Evolutionary conservation across 2,888 invertebrate species (phyloP), one percentile per base, ranked within the genome.

Genomic region (Auanema sp.): DNA sequence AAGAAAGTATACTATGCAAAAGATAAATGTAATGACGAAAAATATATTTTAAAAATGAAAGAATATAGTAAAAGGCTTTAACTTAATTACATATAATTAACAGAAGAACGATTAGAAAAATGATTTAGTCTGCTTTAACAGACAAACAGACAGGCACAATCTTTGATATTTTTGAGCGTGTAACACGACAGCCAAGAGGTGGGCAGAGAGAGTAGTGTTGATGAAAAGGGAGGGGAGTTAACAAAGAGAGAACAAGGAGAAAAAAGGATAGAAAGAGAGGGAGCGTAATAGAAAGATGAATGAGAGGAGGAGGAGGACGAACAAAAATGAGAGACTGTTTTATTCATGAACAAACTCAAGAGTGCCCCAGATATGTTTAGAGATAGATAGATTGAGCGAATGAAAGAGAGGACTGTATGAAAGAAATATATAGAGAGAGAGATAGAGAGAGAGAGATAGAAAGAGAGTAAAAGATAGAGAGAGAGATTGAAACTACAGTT

Each of bases 131-230:
- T 33, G 33, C 33, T 33, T 33, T 33, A 33, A 33, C 33, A 33
- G 33, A 33, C 33, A 33, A 33, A 33, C 33, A 33, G 33, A 33
- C 33, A 33, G 33, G 33, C 33, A 33, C 33, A 33, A 33, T 33
- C 33, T 33, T 33, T 33, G 33, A 33, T 33, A 33, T 33, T 33
- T 33, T 33, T 33, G 33, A 33, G 33, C 33, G 33, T 33, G 33
- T 33, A 33, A 33, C 53, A 56, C 24, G n/a, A 42, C 40, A 16
- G 42, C 42, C 57, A n/a, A 58, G 51, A 18, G 41, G 47, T 42
- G n/a, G 10, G 51, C 54, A 56, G 60, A 57, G 64, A 66, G 68
- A 55, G 42, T 23, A 52, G 55, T 50, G 54, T 23, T 33, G 60
- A 53, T 43, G 58, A 59, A 40, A 52, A 52, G 60, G 43, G 58